Conservation (phyloP, 2,797 vertebrate genomes). For the Halcyon chelicuti region DNA sequence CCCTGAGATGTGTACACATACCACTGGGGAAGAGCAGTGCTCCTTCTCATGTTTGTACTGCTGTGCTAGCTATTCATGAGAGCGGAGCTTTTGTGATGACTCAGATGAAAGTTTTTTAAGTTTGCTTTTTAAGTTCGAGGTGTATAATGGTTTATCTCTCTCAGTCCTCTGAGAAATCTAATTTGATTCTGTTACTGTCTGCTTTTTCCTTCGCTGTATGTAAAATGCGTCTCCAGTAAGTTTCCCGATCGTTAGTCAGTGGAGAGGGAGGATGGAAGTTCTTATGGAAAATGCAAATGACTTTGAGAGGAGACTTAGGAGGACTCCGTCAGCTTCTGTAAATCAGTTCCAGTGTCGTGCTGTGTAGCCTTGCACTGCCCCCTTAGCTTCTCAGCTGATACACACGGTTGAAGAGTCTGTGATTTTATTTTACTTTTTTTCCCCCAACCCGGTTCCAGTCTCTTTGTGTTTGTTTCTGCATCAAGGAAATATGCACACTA, state of each 20-base stretch:
- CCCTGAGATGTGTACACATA: background rate
- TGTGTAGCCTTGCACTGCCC: background rate
- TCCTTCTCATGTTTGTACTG: background rate
- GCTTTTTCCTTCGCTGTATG: background rate
- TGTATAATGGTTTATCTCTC: background rate
- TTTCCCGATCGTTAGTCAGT: background rate
- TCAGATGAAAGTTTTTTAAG: background rate
- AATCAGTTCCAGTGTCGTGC: background rate
- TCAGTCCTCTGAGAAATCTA: background rate
- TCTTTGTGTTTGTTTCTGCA: background rate
- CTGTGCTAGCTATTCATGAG: background rate
- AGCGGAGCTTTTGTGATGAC: background rate
- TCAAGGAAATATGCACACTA: background rate
- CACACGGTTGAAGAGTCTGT: accelerated
- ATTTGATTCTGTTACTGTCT: background rate
- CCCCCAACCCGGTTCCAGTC: background rate
- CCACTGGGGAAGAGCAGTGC: background rate
- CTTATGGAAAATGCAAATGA: background rate
- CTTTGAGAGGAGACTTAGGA: background rate
- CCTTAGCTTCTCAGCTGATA: background rate
- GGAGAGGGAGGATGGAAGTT: background rate
- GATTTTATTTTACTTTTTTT: background rate
- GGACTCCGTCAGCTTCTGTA: background rate
- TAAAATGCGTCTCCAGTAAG: background rate
- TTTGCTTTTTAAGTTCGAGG: background rate